These are phyloP conservation scores for Corythornis cristatus DNA, from an alignment of 2,113 vertebrate species.

Conservation along the genomic window DNA sequence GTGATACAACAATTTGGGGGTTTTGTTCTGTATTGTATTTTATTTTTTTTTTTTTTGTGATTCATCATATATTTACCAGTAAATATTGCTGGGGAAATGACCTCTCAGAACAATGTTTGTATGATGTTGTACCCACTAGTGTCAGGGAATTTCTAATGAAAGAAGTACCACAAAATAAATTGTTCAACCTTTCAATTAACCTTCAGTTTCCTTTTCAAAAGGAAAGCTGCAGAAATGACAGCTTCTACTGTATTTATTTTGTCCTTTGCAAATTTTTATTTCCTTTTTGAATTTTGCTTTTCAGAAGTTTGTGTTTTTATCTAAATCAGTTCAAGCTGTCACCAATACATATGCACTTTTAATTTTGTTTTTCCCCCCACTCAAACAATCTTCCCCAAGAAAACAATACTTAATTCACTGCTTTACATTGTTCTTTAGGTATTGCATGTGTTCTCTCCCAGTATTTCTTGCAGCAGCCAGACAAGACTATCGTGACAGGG, in stretches of 20 bases:
- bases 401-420: not conserved
- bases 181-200: not conserved
- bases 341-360: not conserved
- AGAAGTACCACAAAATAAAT: not conserved
- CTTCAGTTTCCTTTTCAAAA: not conserved
- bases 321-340: slow-evolving; percentile 33
- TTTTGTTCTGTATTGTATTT: not conserved
- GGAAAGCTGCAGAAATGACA: not conserved
- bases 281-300: slow-evolving; percentile 18
- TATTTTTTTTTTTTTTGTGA: not conserved
- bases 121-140: not conserved
- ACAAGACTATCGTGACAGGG: not conserved
- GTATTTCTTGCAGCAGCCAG: not conserved
- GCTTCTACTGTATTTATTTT: not conserved
- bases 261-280: not conserved
- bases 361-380: not conserved
- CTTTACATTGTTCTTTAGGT: not conserved
- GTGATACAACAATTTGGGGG: not conserved
- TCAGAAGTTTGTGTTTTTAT: slow-evolving; percentile 20
- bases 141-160: not conserved
- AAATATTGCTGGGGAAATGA: not conserved
- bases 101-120: not conserved
- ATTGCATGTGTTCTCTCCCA: not conserved
- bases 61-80: not conserved
- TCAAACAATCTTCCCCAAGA: not conserved